Percentiles rank a stretch among this genome's conserved stretches.
phyloP scores from a whole-genome alignment of 1,140 invertebrate species.

The Centruroides sculpturatus region DNA sequence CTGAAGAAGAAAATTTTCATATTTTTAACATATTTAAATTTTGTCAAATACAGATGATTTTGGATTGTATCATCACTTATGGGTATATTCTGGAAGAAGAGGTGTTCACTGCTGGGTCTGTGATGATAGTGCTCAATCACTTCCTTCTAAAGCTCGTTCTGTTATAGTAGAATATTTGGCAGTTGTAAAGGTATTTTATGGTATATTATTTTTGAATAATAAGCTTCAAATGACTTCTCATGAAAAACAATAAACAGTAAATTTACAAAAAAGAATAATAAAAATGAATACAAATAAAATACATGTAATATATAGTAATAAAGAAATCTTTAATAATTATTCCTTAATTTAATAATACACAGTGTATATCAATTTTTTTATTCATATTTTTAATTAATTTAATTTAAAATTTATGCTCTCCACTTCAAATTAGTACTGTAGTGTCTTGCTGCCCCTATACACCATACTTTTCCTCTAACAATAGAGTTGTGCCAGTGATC shows the following conservation, averaged over 20 bases:
- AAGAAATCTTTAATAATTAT: too few species aligned
- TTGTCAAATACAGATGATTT: conserved; percentile 64
- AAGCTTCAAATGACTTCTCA: neutral
- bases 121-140: conserved; percentile 61
- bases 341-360: too few species aligned
- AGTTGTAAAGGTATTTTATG: conserved; percentile 18
- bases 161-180: conserved; percentile 81
- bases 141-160: conserved; percentile 43
- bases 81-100: conserved; percentile 91
- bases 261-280: too few species aligned
- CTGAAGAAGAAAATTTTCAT: neutral
- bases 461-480: too few species aligned
- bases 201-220: neutral
- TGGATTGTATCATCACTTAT: conserved; percentile 81
- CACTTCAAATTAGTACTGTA: too few species aligned
- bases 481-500: too few species aligned
- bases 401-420: too few species aligned
- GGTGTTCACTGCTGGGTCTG: conserved; percentile 97
- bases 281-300: too few species aligned
- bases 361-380: too few species aligned
- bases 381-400: too few species aligned
- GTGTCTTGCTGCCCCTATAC: too few species aligned
- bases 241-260: conserved; percentile 19
- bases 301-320: too few species aligned
- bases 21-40: neutral